phyloP scores from a whole-genome alignment of 2,797 vertebrate species.

The Emydoidea blandingii region DNA sequence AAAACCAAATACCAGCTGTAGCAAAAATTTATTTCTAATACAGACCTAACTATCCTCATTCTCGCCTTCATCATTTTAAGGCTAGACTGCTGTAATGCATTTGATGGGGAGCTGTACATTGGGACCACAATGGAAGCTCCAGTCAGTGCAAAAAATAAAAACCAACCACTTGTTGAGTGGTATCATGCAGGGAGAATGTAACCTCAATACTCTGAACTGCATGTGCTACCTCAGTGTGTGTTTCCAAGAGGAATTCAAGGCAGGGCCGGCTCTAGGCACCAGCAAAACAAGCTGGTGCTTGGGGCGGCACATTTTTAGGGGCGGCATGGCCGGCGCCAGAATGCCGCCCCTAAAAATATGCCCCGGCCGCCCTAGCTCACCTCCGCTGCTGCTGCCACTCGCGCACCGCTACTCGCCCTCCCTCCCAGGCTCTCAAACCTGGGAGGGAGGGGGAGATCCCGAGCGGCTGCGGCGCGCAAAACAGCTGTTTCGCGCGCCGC shows the following conservation, averaged over 20 bases:
- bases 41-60: not conserved
- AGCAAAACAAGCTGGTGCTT: no score
- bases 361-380: no score
- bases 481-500: no score
- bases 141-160: not conserved
- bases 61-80: not conserved
- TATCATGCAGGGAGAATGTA: not conserved
- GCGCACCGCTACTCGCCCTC: no score
- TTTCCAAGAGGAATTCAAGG: not conserved
- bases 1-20: not conserved
- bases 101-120: not conserved
- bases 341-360: no score
- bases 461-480: no score
- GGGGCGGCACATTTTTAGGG: no score
- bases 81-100: not conserved
- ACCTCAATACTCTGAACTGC: not conserved
- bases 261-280: no score
- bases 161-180: not conserved
- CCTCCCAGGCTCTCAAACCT: no score
- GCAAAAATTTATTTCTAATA: not conserved
- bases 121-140: not conserved
- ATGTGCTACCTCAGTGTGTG: not conserved
- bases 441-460: no score
- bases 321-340: no score
- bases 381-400: no score